These are phyloP conservation scores for Drosophila pallidifrons DNA, from an alignment of 1,140 invertebrate genomes.

Conservation along the genomic window DNA sequence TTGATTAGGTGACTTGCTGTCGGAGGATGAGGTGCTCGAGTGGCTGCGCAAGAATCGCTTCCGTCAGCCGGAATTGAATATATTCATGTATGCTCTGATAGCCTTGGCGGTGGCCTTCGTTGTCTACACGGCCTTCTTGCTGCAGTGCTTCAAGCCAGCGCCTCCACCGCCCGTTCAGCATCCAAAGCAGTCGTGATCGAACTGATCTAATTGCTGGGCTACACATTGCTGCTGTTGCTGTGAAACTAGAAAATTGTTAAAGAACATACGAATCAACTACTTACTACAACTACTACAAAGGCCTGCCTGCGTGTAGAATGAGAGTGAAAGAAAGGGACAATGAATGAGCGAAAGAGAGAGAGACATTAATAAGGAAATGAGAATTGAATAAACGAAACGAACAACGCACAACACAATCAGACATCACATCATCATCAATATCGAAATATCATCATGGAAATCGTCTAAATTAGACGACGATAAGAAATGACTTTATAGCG, in stretches of 20 bases:
- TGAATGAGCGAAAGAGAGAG: not conserved
- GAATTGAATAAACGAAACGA: slow-evolving; percentile 44
- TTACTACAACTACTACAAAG: slow-evolving; percentile 41
- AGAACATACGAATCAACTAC: slow-evolving; percentile 26
- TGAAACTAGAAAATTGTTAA: slow-evolving; percentile 34
- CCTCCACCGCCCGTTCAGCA: slow-evolving; percentile 85
- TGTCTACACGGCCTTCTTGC: slow-evolving; percentile 94
- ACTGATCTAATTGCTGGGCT: slow-evolving; percentile 15
- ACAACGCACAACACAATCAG: slow-evolving; percentile 26
- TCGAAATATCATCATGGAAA: slow-evolving; percentile 62
- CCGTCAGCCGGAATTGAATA: slow-evolving; percentile 95
- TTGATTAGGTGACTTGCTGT: slow-evolving; percentile 90
- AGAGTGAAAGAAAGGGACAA: slow-evolving; percentile 9
- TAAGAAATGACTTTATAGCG: slow-evolving; percentile 50
- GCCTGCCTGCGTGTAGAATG: slow-evolving; percentile 43
- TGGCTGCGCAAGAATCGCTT: slow-evolving; percentile 97
- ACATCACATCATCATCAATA: slow-evolving; percentile 42
- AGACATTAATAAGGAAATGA: slow-evolving; percentile 42
- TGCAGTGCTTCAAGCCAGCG: slow-evolving; percentile 93
- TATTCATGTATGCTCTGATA: slow-evolving; percentile 97
- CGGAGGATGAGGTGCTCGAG: slow-evolving; percentile 95
- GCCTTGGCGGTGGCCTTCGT: slow-evolving; percentile 94
- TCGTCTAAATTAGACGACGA: slow-evolving; percentile 80
- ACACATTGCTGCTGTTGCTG: slow-evolving; percentile 17
- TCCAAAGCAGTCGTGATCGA: slow-evolving; percentile 81